Conservation (phyloP, 1,140 invertebrate species). For the Campoletis sonorensis region DNA sequence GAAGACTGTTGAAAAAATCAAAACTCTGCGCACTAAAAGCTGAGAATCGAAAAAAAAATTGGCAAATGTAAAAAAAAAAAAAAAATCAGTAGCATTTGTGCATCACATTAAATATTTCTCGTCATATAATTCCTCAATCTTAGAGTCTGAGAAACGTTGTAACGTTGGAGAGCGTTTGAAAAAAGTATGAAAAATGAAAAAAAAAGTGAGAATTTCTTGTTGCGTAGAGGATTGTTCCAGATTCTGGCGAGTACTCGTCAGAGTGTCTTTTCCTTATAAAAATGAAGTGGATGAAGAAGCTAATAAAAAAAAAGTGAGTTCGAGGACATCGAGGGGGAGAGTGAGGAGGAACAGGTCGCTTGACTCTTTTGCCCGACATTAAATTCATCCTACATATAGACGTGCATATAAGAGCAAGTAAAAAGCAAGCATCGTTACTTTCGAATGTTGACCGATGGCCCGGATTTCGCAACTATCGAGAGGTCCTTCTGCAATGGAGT, state of each 20-base stretch:
- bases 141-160: no score
- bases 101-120: no score
- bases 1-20: no score
- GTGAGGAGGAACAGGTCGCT: conserved; percentile 25
- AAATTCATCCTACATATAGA: not conserved
- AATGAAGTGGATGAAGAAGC: not conserved
- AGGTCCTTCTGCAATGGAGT: conserved; percentile 47
- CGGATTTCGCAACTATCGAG: conserved; percentile 50
- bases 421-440: conserved; percentile 57
- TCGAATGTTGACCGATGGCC: conserved; percentile 66
- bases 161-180: no score
- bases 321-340: conserved; percentile 42
- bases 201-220: no score
- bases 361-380: conserved; percentile 43
- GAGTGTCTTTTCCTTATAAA: not conserved
- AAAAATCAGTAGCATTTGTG: no score
- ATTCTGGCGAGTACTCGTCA: not conserved
- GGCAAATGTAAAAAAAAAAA: no score
- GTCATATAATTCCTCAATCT: no score
- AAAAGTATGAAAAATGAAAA: no score
- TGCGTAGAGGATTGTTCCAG: conserved; percentile 10
- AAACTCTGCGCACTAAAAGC: no score
- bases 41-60: no score
- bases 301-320: conserved; percentile 38
- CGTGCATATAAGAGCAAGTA: not conserved